Percentiles rank a stretch among this genome's conserved stretches.
Evolutionary conservation across 1,140 invertebrate genomes (phyloP).

Genomic region (Helicorthomorpha holstii): DNA sequence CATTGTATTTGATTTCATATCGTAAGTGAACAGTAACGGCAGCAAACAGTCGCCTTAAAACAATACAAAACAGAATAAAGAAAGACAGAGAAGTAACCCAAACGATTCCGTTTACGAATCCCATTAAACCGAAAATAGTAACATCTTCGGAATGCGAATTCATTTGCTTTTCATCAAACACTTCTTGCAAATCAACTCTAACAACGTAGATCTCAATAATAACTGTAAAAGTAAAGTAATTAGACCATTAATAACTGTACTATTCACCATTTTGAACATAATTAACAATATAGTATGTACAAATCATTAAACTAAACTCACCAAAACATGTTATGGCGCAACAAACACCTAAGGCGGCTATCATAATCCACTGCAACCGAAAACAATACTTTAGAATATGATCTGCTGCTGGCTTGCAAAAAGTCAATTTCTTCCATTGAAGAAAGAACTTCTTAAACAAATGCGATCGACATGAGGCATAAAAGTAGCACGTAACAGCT

Average conservation of each 20-base stretch:
- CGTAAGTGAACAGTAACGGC: neutral
- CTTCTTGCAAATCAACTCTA: neutral
- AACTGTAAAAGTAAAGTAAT: neutral
- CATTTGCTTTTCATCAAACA: neutral
- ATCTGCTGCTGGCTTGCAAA: neutral
- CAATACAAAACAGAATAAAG: neutral
- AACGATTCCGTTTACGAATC: neutral
- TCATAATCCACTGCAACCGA: neutral
- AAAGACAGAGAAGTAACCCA: neutral
- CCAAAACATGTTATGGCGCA: neutral
- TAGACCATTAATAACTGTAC: too few relatives aligned
- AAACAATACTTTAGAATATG: neutral
- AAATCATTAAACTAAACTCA: too few relatives aligned
- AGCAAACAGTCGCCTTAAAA: neutral
- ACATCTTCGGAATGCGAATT: neutral
- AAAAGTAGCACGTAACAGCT: neutral
- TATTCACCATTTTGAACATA: too few relatives aligned
- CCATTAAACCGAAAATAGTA: neutral
- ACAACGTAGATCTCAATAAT: neutral
- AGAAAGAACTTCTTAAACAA: neutral
- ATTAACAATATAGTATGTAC: too few relatives aligned
- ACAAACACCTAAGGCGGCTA: neutral
- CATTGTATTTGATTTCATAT: neutral
- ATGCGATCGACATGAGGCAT: neutral
- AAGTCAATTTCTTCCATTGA: neutral